Evolutionary conservation across 2,113 vertebrate species (phyloP).

Genomic region (Panurus biarmicus): DNA sequence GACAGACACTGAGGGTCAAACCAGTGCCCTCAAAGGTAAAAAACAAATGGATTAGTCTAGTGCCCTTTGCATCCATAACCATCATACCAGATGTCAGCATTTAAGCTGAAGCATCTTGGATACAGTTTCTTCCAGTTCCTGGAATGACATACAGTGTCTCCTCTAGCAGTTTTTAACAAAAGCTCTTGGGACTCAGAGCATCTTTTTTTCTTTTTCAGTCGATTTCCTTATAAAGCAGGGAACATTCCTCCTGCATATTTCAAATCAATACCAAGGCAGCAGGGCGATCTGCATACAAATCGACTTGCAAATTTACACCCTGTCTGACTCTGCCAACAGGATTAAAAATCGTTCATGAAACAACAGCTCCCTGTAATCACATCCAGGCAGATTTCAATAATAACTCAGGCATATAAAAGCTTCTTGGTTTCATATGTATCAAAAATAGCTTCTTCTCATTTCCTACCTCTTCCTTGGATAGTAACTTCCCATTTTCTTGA

Average conservation of each 20-base stretch:
- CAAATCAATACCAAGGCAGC: constrained; percentile 53
- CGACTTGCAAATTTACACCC: constrained; percentile 24
- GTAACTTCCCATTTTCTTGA: constrained; percentile 32
- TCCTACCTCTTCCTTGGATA: constrained; percentile 17
- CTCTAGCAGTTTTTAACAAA: constrained; percentile 2
- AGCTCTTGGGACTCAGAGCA: neutral
- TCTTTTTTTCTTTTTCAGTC: neutral
- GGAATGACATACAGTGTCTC: neutral
- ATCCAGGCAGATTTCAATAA: constrained; percentile 56
- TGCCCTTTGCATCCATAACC: neutral
- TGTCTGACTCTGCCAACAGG: constrained; percentile 37
- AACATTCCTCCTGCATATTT: constrained; percentile 33
- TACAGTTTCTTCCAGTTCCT: neutral
- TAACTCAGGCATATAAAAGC: constrained; percentile 45
- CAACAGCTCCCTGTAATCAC: constrained; percentile 57
- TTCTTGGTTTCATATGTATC: constrained; percentile 45
- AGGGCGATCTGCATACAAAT: constrained; percentile 54
- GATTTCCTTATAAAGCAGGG: constrained; percentile 10
- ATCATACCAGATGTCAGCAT: neutral
- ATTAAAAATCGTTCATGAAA: constrained; percentile 63
- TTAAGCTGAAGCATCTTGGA: neutral
- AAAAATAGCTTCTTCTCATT: constrained; percentile 48
- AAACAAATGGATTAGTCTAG: neutral
- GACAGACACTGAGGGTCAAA: neutral
- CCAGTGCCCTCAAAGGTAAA: neutral